Percentiles rank a stretch among this genome's conserved stretches.
phyloP scores from a whole-genome alignment of 2,888 invertebrate genomes.

The Hirtodrosophila duncani region DNA sequence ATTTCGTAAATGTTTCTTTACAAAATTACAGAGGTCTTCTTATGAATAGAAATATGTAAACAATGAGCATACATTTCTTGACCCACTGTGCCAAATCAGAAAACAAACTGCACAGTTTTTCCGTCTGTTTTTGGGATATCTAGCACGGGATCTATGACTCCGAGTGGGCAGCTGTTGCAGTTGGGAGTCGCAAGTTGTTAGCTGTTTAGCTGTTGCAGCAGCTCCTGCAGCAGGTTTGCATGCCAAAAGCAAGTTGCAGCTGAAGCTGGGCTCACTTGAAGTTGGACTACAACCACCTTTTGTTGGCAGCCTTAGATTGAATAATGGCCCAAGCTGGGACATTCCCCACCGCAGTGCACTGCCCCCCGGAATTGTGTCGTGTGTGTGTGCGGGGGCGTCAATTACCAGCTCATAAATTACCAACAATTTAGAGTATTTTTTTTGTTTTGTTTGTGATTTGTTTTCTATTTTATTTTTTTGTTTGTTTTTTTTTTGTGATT shows the following conservation, averaged over 20 bases:
- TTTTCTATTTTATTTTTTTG: too few species aligned
- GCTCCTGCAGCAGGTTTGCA: constrained; percentile 31
- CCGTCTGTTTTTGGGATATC: constrained; percentile 34
- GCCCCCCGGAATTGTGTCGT: background rate
- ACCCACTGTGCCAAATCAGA: too few species aligned
- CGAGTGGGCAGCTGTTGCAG: constrained; percentile 27
- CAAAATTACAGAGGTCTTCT: too few species aligned
- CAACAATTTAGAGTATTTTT: constrained; percentile 24
- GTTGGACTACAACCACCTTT: constrained; percentile 43
- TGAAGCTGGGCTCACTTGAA: constrained; percentile 36
- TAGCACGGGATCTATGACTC: constrained; percentile 29
- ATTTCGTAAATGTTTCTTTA: too few species aligned
- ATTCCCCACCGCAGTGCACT: too few species aligned
- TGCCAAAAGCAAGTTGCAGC: constrained; percentile 36
- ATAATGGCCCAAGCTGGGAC: background rate
- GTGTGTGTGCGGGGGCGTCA: constrained; percentile 35
- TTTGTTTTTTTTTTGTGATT: background rate
- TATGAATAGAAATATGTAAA: too few species aligned
- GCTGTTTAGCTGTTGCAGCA: background rate
- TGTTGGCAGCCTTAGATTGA: constrained; percentile 24
- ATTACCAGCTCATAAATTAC: constrained; percentile 41
- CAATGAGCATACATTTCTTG: too few species aligned
- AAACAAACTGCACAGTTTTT: too few species aligned
- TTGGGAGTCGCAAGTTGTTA: too few species aligned
- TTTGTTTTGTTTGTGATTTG: too few species aligned